Evolutionary conservation across 2,113 vertebrate genomes (phyloP).

Genomic region (Piaya cayana): DNA sequence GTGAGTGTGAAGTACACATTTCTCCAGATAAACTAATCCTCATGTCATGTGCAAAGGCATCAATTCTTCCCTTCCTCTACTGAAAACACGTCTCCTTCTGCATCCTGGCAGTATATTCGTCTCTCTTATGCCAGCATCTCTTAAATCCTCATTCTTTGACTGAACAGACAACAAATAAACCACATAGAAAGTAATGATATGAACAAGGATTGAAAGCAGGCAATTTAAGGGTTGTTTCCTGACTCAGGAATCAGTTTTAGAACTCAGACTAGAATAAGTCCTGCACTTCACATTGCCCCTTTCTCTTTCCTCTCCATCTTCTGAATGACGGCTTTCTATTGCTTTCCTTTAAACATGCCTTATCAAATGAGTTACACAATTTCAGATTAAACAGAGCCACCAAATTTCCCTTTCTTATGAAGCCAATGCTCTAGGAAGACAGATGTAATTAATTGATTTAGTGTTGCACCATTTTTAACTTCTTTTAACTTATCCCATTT

Average conservation of each 20-base stretch:
- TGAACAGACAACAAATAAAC: not conserved
- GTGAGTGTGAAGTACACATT: not conserved
- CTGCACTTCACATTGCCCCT: not conserved
- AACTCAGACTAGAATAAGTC: not conserved
- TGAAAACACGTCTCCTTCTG: not conserved
- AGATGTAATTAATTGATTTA: not conserved
- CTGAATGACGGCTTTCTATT: not conserved
- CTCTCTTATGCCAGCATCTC: not conserved
- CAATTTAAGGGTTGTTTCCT: not conserved
- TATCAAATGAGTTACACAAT: not conserved
- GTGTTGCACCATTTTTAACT: not conserved
- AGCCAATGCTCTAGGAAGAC: not conserved
- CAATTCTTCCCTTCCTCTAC: not conserved
- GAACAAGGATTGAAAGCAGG: not conserved
- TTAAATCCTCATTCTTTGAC: not conserved
- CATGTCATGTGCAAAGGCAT: rapidly evolving
- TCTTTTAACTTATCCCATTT: not conserved
- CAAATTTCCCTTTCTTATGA: not conserved
- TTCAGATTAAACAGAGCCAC: not conserved
- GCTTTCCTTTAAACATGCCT: not conserved
- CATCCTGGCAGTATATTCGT: not conserved
- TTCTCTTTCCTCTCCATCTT: not conserved
- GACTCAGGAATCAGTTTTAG: not conserved
- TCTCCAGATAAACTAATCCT: not conserved
- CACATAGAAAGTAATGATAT: not conserved